Base-by-base conservation (phyloP, 2,113 vertebrate genomes). In the Alces alces region DNA sequence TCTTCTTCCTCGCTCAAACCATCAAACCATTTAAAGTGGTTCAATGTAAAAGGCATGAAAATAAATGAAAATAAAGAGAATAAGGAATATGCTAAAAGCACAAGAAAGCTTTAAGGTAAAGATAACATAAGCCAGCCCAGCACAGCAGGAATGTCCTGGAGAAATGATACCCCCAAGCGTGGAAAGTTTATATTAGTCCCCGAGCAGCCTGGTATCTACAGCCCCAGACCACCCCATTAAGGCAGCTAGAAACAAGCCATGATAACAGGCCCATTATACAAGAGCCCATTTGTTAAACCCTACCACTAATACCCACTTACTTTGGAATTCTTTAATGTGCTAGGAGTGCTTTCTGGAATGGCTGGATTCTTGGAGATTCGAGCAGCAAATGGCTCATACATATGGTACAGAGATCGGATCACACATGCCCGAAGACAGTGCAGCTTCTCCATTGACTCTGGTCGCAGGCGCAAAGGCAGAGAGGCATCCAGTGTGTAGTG, bases 361-460 rank as follows among this genome's bases (percentile, higher is more conserved):
- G 99, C 95, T 11, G 99, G 99, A 91, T 99, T 99, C 98, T 99
- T 99, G 97, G 99, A 99, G 94, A 99, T 98, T 23, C 99, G 99
- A 60, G 99, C 97, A 23, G 99, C 99, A 61, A 99, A 99, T 0
- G 99, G 99, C 98, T 99, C 99, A 1, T 99, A 99, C 98, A 99
- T 99, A 98, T 99, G 99, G 98, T 99, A 99, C 85, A 99, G 99
- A 9, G 99, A 99, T 64, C 99, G 99, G 97, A 99, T 99, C 97
- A 99, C 99, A 66, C 99, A 99, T 0, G 99, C 99, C 33, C 99
- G 99, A 54, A 99, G 99, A 95, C 99, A 99, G 82, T 98, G 98
- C 99, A 99, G 99, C 98, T 98, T 99, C 97, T 98, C 99, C 97
- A 99, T 99, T 47, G 98, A 99, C 96, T 99, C 99, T 0, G 99